Evolutionary conservation across 2,888 invertebrate genomes (phyloP).

Genomic region (Tachina lurida): DNA sequence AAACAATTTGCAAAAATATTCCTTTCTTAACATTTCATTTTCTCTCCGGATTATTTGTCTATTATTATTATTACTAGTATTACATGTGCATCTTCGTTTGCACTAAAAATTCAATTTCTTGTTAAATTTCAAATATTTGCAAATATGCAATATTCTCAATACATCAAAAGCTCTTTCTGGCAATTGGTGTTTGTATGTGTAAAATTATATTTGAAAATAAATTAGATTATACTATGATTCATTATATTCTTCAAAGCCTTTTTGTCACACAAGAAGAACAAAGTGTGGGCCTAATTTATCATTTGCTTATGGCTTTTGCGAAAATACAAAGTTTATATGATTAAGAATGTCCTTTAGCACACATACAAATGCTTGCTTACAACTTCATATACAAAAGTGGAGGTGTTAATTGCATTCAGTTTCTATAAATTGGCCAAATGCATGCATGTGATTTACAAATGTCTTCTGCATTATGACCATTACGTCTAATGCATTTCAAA

Average conservation of each 20-base stretch:
- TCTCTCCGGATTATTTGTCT: not conserved
- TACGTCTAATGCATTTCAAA: constrained; percentile 37
- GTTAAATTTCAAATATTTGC: constrained; percentile 14
- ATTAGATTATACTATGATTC: constrained; percentile 82
- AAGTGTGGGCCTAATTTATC: constrained; percentile 65
- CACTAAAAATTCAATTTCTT: constrained; percentile 27
- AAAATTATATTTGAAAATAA: constrained; percentile 75
- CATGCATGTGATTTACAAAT: constrained; percentile 38
- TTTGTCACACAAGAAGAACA: constrained; percentile 14
- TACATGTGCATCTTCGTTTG: not conserved
- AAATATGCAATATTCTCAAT: constrained; percentile 22
- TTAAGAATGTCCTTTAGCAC: constrained; percentile 48
- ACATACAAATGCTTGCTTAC: not conserved
- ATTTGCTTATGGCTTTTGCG: constrained; percentile 56
- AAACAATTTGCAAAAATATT: not conserved
- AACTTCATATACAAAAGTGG: not conserved
- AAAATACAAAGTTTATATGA: constrained; percentile 57
- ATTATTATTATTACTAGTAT: not conserved
- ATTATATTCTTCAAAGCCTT: constrained; percentile 69
- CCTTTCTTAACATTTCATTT: not conserved
- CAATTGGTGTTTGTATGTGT: constrained; percentile 58
- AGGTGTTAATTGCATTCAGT: constrained; percentile 69
- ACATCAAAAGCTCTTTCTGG: not conserved
- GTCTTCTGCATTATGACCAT: constrained; percentile 55
- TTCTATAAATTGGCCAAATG: constrained; percentile 40